Percentiles rank a stretch among this genome's conserved stretches.
These are phyloP conservation scores for Chamaetylas fuelleborni DNA, from an alignment of 2,113 vertebrate species.

Conservation along the genomic window DNA sequence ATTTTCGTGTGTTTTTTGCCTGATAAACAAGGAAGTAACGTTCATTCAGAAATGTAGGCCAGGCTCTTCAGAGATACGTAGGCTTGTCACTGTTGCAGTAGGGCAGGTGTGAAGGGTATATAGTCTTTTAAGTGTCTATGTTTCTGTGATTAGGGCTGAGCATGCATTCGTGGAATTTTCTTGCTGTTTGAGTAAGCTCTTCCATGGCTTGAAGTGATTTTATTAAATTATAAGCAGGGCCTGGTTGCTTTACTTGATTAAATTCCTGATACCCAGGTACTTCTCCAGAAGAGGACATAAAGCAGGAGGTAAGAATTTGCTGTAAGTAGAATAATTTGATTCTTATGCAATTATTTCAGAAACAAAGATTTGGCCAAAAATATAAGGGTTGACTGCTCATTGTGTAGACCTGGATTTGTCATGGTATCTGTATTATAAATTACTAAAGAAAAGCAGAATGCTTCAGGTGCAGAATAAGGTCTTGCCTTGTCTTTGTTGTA, in stretches of 20 bases:
- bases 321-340: not conserved
- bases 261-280: not conserved
- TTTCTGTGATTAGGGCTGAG: not conserved
- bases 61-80: not conserved
- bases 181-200: not conserved
- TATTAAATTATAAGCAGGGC: not conserved
- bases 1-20: not conserved
- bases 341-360: not conserved
- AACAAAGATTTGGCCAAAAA: not conserved
- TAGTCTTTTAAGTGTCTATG: not conserved
- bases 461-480: not conserved
- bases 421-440: not conserved
- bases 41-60: not conserved
- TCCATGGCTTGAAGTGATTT: not conserved
- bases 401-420: not conserved
- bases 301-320: not conserved
- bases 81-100: not conserved
- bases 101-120: not conserved
- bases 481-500: not conserved
- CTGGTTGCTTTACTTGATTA: not conserved
- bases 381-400: fast-evolving
- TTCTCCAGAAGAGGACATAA: not conserved
- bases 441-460: not conserved
- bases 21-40: not conserved
- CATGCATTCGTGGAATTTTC: not conserved